Percentiles rank a stretch among this genome's conserved stretches.
Conservation (phyloP, 2,797 vertebrate species). For the Melanotaenia pygmaea region DNA sequence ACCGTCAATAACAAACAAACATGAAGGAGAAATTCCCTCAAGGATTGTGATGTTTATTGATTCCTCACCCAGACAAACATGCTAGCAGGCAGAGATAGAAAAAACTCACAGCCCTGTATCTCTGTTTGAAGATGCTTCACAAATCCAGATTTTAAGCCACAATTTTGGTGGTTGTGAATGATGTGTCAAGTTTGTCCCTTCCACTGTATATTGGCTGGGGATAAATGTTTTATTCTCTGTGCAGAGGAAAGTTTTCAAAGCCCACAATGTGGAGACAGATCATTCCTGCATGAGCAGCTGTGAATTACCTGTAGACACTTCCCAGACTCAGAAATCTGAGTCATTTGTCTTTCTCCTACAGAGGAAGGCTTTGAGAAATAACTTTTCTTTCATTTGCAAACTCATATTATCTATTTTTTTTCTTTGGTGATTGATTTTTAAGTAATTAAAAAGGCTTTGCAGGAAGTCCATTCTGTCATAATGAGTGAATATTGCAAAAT, state of each 20-base stretch:
- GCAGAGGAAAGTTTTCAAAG: constrained; percentile 7
- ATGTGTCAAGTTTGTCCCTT: background rate
- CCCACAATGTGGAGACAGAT: constrained; percentile 3
- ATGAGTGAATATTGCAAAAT: background rate
- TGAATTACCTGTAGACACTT: background rate
- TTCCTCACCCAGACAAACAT: constrained; percentile 11
- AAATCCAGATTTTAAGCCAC: constrained; percentile 21
- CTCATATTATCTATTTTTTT: background rate
- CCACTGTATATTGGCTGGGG: constrained; percentile 11
- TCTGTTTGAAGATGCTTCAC: constrained; percentile 10
- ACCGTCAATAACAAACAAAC: constrained; percentile 20
- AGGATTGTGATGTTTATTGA: constrained; percentile 27
- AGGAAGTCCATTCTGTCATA: background rate
- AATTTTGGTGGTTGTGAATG: background rate
- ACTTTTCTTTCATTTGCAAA: background rate
- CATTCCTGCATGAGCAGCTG: background rate
- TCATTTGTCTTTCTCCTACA: constrained; percentile 8
- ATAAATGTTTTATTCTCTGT: background rate
- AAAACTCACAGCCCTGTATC: constrained; percentile 9
- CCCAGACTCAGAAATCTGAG: background rate
- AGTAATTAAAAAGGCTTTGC: background rate
- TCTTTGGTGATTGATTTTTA: background rate
- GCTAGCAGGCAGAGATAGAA: background rate
- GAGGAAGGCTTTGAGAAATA: background rate
- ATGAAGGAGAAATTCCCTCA: background rate